A percentile compares a stretch with the other conserved stretches of the same genome.
phyloP scores from a whole-genome alignment of 2,888 invertebrate species.

The Synanthedon vespiformis region DNA sequence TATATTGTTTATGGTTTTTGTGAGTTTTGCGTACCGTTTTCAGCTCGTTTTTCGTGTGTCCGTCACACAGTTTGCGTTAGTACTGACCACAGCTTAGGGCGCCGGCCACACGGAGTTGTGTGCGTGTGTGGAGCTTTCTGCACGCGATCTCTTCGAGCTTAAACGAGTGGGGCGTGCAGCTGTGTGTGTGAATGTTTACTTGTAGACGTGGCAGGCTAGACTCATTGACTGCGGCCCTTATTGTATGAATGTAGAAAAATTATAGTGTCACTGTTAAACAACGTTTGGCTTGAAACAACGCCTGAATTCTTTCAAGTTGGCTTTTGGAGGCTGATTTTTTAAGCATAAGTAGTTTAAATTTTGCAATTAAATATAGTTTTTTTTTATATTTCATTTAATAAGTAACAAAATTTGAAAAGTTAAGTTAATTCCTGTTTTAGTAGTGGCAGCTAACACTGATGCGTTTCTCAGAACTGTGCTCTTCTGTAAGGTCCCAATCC shows the following conservation, averaged over 20 bases:
- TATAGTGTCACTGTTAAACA: slow-evolving; percentile 60
- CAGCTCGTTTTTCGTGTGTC: slow-evolving; percentile 70
- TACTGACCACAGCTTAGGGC: slow-evolving; percentile 71
- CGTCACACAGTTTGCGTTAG: slow-evolving; percentile 69
- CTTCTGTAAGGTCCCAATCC: too few species aligned
- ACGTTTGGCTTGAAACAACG: slow-evolving; percentile 63
- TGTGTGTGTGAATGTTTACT: slow-evolving; percentile 57
- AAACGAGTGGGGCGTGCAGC: slow-evolving; percentile 54
- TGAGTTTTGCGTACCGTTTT: slow-evolving; percentile 59
- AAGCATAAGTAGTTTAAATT: too few species aligned
- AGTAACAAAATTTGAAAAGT: too few species aligned
- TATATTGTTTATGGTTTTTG: slow-evolving; percentile 27
- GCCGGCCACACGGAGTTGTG: slow-evolving; percentile 57
- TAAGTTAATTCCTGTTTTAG: too few species aligned
- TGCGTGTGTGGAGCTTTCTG: slow-evolving; percentile 67
- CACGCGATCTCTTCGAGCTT: slow-evolving; percentile 63
- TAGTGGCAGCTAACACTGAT: too few species aligned
- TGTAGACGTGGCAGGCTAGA: slow-evolving; percentile 66
- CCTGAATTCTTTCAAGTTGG: slow-evolving; percentile 42
- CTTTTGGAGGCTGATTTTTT: too few species aligned
- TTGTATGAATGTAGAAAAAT: slow-evolving; percentile 71
- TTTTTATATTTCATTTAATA: too few species aligned
- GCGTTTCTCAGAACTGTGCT: too few species aligned
- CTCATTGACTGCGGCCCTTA: slow-evolving; percentile 71
- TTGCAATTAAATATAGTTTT: too few species aligned